A percentile compares a stretch with the other conserved stretches of the same genome.
These are phyloP conservation scores for Polyommatus iphigenia DNA, from an alignment of 2,888 invertebrate species.

Conservation along the genomic window DNA sequence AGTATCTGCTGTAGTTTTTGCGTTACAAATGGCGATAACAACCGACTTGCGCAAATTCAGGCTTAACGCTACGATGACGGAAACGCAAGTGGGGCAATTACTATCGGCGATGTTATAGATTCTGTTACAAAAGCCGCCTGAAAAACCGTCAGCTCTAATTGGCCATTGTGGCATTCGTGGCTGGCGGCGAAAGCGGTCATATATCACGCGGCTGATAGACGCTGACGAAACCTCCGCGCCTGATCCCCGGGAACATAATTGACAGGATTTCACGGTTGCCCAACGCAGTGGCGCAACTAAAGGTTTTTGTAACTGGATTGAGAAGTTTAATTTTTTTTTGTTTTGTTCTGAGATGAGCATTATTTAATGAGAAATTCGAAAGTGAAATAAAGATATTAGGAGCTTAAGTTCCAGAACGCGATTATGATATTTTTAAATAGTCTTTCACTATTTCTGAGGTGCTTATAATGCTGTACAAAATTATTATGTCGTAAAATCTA, in stretches of 20 bases:
- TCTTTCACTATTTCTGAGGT: too few relatives aligned
- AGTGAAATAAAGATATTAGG: too few relatives aligned
- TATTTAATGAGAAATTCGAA: too few relatives aligned
- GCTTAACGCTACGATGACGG: slow-evolving; percentile 6
- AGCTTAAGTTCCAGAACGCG: too few relatives aligned
- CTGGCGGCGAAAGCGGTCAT: slow-evolving; percentile 59
- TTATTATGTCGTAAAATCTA: not conserved
- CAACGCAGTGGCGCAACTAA: slow-evolving; percentile 13
- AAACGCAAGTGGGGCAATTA: slow-evolving; percentile 7
- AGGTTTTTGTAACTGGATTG: not conserved
- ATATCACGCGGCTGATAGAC: slow-evolving; percentile 68
- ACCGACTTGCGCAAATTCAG: not conserved
- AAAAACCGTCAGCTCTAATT: slow-evolving; percentile 30
- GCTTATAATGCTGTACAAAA: not conserved
- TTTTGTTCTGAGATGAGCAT: not conserved
- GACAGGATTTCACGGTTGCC: slow-evolving; percentile 43
- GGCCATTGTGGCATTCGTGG: slow-evolving; percentile 21
- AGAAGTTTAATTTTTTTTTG: not conserved
- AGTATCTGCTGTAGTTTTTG: not conserved
- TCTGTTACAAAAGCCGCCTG: not conserved
- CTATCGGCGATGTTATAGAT: slow-evolving; percentile 6
- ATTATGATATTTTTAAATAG: not conserved
- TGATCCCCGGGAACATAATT: slow-evolving; percentile 43
- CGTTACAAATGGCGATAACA: not conserved
- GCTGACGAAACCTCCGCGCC: slow-evolving; percentile 54